A percentile compares a stretch with the other conserved stretches of the same genome.
phyloP scores from a whole-genome alignment of 2,797 vertebrate species.

The Cossypha niveicapilla region DNA sequence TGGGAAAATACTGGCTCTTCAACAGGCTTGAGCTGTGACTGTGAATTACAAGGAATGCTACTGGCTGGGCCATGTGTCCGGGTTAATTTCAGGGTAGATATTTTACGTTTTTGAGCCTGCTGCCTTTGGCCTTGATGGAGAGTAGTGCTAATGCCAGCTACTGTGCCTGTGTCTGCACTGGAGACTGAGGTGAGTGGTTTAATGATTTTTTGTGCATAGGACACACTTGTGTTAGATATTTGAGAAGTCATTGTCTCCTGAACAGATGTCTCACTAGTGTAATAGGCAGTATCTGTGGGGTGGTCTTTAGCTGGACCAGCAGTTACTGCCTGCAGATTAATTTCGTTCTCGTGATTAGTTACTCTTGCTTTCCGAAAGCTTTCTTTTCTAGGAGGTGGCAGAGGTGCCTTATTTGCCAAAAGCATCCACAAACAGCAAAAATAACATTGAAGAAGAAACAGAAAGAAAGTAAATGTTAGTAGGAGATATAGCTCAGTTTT shows the following conservation, averaged over 20 bases:
- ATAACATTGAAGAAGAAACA: conserved; percentile 73
- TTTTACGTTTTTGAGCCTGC: conserved; percentile 79
- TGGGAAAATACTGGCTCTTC: conserved; percentile 45
- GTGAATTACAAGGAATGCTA: conserved; percentile 65
- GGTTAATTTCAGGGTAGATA: conserved; percentile 87
- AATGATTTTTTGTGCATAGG: conserved; percentile 77
- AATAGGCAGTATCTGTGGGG: conserved; percentile 15
- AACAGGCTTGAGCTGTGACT: conserved; percentile 43
- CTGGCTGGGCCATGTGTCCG: conserved; percentile 68
- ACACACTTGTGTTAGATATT: conserved; percentile 80
- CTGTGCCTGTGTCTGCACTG: conserved; percentile 25
- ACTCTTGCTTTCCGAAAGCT: conserved; percentile 78
- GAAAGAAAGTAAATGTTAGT: conserved; percentile 77
- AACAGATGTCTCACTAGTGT: conserved; percentile 64
- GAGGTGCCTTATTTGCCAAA: conserved; percentile 81
- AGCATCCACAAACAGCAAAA: conserved; percentile 76
- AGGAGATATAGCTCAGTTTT: conserved; percentile 34
- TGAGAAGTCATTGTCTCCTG: conserved; percentile 73
- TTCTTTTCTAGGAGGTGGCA: conserved; percentile 85
- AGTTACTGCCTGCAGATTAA: conserved; percentile 70
- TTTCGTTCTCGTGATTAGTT: conserved; percentile 61
- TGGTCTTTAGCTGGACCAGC: conserved; percentile 30
- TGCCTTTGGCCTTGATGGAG: conserved; percentile 73
- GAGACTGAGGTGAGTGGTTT: conserved; percentile 62
- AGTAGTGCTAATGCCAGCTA: conserved; percentile 51